Evolutionary conservation across 2,113 vertebrate species (phyloP), one percentile per base, ranked within the genome.

Genomic region (Amazona vittata): DNA sequence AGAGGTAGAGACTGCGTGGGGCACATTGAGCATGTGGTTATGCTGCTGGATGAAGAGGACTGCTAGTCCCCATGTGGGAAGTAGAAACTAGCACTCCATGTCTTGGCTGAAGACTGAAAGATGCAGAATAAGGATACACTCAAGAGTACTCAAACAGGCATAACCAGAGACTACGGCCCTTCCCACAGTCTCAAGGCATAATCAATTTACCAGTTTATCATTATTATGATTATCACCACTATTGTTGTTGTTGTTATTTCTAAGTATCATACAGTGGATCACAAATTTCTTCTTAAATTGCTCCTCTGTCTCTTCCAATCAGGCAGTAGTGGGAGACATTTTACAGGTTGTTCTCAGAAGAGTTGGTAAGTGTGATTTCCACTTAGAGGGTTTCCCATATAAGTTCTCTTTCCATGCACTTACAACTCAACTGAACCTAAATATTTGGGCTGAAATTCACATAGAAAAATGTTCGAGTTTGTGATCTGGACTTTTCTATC

Each of bases 1-100:
- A 59, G 55, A 67, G 10, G 15, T 7, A 29, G 75, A 44, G 21
- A 37, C 50, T 4, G 0, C 11, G 20, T 67, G 37, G 41, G 14
- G 3, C 41, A 33, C 28, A 16, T 11, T 33, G 75, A 67, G 13
- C 0, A 0, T 52, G 46, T 22, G 5, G 6, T 35, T 2, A 1
- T 59, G 71, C 20, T 76, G n/a, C 47, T 59, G 37, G 28, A 24
- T 37, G 52, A 71, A 21, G 33, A 60, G 5, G 20, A 18, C n/a
- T 84, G 41, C 44, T 65, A 82, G 46, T 3, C 8, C 10, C 24
- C 11, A 78, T 7, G 28, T n/a, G 10, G 24, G 35, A 46, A 81
- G 50, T n/a, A 93, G 35, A n/a, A 83, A 44, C 4, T 35, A 11
- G 16, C 11, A 19, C 31, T 20, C 26, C 7, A 21, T 24, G 24